Evolutionary conservation across 2,797 vertebrate species (phyloP), one percentile per base, ranked within the genome.

Genomic region (Sciurus carolinensis): DNA sequence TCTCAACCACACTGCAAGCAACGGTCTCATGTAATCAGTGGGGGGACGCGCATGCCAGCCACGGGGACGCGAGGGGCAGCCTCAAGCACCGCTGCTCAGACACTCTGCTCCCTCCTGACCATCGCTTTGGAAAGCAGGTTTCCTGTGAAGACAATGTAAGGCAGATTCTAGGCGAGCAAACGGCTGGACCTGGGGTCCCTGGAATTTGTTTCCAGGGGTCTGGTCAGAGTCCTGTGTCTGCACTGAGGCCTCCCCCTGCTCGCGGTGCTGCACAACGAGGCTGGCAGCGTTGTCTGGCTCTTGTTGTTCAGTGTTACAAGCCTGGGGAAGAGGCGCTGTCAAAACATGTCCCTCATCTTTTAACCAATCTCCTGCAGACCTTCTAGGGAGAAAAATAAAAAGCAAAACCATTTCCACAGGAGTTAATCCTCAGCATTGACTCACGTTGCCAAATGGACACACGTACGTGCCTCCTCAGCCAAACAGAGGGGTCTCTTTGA

Each of bases 381-480:
- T 85, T 84, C 52, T 7, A 28, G 50, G 22, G 47, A 33, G 33
- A 54, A 64, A 52, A 26, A 39, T 6, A 36, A 44, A 44, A 3
- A 28, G n/a, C 52, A 69, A 84, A 88, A 33, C 26, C 22, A 1
- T 64, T 73, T 89, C 39, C 42, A 2, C 0, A 26, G 8, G 1
- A 24, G 11, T 30, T 26, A 17, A 2, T 22, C 36, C 5, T 13
- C 0, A 42, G 0, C 0, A 0, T 0, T 1, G 44, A 14, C 39
- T 30, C 15, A 0, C 12, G 0, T 0, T 10, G 36, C 13, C 3
- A 3, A n/a, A 2, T n/a, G 2, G 42, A 1, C 79, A 1, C 0
- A 0, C 0, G 0, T 0, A 0, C 10, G 1, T 18, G 10, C 0
- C 36, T 11, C 47, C 0, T 0, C 0, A 39, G 42, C 11, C 8